Conservation (phyloP, 2,113 vertebrate species). For the Ciconia stormi region DNA sequence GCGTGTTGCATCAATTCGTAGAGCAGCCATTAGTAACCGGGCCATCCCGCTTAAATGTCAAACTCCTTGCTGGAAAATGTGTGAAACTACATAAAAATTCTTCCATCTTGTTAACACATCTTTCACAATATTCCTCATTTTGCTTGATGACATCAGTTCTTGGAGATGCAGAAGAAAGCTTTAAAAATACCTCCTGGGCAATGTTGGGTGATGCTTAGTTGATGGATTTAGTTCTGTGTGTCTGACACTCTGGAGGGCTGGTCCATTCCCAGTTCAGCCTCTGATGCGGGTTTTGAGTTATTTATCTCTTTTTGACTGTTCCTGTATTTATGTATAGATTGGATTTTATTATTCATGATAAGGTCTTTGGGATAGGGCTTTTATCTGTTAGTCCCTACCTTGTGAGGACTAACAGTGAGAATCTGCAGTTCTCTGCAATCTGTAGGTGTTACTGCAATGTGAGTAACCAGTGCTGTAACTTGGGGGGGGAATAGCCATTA, state of each 20-base stretch:
- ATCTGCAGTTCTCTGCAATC: background rate
- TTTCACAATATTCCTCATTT: background rate
- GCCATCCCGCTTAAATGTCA: slow-evolving; percentile 4
- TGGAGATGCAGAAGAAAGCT: background rate
- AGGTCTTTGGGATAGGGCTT: background rate
- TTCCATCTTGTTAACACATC: background rate
- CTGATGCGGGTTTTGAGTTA: background rate
- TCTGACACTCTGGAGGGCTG: background rate
- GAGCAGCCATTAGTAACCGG: slow-evolving; percentile 13
- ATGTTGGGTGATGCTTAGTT: background rate
- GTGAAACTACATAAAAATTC: background rate
- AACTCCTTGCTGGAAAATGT: background rate
- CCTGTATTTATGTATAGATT: background rate
- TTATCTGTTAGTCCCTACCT: background rate
- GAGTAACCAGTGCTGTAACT: background rate
- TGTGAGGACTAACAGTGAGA: background rate
- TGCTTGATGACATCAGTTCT: slow-evolving; percentile 5
- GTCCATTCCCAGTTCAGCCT: background rate
- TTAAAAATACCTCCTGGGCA: slow-evolving; percentile 7
- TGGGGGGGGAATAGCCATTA: background rate
- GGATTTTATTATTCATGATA: background rate
- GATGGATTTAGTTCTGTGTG: background rate
- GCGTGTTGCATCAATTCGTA: background rate
- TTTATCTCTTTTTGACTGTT: background rate
- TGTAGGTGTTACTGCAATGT: background rate